phyloP scores from a whole-genome alignment of 2,888 invertebrate genomes.

The Drosophila macrospina region DNA sequence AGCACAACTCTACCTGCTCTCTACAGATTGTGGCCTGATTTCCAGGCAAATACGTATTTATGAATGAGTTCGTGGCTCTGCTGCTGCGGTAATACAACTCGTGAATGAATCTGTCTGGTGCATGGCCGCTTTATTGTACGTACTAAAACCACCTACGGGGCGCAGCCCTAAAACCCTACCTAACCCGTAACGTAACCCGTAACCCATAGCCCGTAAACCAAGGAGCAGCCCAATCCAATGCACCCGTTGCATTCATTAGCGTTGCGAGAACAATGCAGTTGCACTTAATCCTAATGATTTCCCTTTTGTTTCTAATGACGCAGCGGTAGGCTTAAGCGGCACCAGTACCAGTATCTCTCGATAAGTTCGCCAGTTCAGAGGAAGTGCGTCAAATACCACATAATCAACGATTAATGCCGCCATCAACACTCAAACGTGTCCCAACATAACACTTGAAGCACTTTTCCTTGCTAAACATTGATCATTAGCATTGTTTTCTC shows the following conservation, averaged over 20 bases:
- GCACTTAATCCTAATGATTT: slow-evolving; percentile 76
- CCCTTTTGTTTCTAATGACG: slow-evolving; percentile 75
- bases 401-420: slow-evolving; percentile 12
- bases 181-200: slow-evolving; percentile 37
- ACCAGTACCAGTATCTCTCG: slow-evolving; percentile 9
- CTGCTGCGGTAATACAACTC: slow-evolving; percentile 19
- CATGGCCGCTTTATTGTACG: slow-evolving; percentile 59
- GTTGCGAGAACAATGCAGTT: slow-evolving; percentile 63
- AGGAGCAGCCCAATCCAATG: slow-evolving; percentile 20
- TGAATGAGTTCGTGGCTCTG: slow-evolving; percentile 63
- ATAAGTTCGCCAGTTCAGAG: slow-evolving; percentile 19
- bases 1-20: slow-evolving; percentile 49
- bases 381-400: slow-evolving; percentile 30
- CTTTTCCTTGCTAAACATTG: too few species aligned
- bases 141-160: slow-evolving; percentile 60
- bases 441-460: not conserved
- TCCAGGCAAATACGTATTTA: slow-evolving; percentile 61
- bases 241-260: slow-evolving; percentile 72
- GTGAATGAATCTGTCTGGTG: slow-evolving; percentile 64
- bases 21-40: slow-evolving; percentile 14
- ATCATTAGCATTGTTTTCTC: too few species aligned
- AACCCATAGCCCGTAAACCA: slow-evolving; percentile 33
- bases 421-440: slow-evolving; percentile 1
- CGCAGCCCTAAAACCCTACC: slow-evolving; percentile 44
- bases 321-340: slow-evolving; percentile 67